A percentile compares a stretch with the other conserved stretches of the same genome.
Evolutionary conservation across 1,140 invertebrate genomes (phyloP).

Genomic region (Danaus melanippus): DNA sequence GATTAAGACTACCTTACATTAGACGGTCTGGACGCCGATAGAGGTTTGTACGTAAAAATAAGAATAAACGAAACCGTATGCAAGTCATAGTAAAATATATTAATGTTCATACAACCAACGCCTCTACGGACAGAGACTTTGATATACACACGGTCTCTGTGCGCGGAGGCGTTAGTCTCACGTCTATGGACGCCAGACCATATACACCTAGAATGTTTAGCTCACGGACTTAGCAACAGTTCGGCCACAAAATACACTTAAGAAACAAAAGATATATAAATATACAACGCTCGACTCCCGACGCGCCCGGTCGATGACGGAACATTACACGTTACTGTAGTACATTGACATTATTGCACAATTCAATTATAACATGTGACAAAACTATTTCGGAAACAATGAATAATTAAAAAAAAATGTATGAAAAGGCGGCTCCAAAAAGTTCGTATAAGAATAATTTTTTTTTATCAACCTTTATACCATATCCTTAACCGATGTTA

Average conservation of each 20-base stretch:
- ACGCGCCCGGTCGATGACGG: not conserved
- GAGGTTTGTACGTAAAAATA: constrained; percentile 21
- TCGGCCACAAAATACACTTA: constrained; percentile 53
- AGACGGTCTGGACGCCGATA: constrained; percentile 41
- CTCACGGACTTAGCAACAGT: constrained; percentile 52
- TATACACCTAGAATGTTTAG: constrained; percentile 31
- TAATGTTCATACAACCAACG: constrained; percentile 8
- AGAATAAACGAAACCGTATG: constrained; percentile 10
- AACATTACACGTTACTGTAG: constrained; percentile 1
- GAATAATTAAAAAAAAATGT: not conserved
- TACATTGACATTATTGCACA: constrained; percentile 9
- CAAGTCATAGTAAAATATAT: constrained; percentile 2
- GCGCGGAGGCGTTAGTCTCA: constrained; percentile 10
- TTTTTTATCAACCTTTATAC: constrained; percentile 10
- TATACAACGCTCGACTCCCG: not conserved
- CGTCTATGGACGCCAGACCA: constrained; percentile 20
- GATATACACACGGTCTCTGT: constrained; percentile 36
- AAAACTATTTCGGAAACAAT: constrained; percentile 1
- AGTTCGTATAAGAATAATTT: constrained; percentile 17
- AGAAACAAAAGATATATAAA: constrained; percentile 25
- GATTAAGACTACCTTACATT: constrained; percentile 60
- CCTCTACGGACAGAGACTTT: constrained; percentile 8
- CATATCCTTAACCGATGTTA: constrained; percentile 16
- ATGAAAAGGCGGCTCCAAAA: constrained; percentile 14
- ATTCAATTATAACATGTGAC: not conserved